A percentile compares a stretch with the other conserved stretches of the same genome.
phyloP scores from a whole-genome alignment of 1,140 invertebrate genomes.

The Drosophila parvula region DNA sequence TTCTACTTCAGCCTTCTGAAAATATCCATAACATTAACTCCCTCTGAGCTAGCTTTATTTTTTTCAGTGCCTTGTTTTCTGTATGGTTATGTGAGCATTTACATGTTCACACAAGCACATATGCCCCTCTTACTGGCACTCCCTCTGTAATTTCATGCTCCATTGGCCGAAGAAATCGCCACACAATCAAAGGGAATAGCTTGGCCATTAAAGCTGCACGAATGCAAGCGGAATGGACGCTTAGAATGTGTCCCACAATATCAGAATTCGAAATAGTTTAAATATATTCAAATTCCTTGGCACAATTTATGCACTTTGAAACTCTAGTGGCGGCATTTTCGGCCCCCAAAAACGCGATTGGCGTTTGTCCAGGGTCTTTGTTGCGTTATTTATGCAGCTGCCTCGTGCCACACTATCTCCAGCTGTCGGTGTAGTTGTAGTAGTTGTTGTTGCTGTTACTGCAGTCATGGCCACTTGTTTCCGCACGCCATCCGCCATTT shows the following conservation, averaged over 20 bases:
- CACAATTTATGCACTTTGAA: slow-evolving; percentile 49
- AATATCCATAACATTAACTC: no score
- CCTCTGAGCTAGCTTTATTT: not conserved
- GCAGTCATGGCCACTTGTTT: slow-evolving; percentile 67
- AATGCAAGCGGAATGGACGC: slow-evolving; percentile 48
- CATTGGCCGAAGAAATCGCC: slow-evolving; percentile 69
- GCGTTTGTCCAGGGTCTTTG: slow-evolving; percentile 50
- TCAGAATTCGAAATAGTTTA: slow-evolving; percentile 12
- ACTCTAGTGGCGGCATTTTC: slow-evolving; percentile 27
- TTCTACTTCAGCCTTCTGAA: no score
- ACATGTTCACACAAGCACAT: slow-evolving; percentile 34
- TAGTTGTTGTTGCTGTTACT: slow-evolving; percentile 25
- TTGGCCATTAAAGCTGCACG: slow-evolving; percentile 56
- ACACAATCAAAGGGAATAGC: slow-evolving; percentile 64
- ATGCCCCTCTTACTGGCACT: not conserved
- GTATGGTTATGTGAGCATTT: slow-evolving; percentile 22
- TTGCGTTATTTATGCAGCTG: slow-evolving; percentile 73
- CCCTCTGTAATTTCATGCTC: slow-evolving; percentile 71
- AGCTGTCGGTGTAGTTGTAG: slow-evolving; percentile 10
- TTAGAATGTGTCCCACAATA: slow-evolving; percentile 49
- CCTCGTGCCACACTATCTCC: slow-evolving; percentile 63
- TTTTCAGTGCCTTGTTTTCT: not conserved
- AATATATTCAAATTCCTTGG: slow-evolving; percentile 44
- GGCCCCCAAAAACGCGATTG: slow-evolving; percentile 47
- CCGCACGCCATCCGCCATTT: slow-evolving; percentile 58